These are phyloP conservation scores for Oxyura jamaicensis DNA, from an alignment of 2,113 vertebrate genomes.

Conservation along the genomic window DNA sequence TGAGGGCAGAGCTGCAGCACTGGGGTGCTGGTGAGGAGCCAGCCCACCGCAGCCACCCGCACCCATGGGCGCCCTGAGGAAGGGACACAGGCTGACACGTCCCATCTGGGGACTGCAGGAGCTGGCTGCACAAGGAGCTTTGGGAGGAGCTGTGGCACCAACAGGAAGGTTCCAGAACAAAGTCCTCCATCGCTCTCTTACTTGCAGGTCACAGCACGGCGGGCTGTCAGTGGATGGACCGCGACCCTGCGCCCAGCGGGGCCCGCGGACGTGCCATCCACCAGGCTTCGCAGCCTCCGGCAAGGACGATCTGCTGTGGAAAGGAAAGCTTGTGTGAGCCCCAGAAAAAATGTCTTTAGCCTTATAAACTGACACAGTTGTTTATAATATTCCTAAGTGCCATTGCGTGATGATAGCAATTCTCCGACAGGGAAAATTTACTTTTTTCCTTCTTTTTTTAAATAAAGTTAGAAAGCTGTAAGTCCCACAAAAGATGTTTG, in stretches of 20 bases:
- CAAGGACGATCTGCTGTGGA: background rate
- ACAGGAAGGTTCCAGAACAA: background rate
- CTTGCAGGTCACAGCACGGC: background rate
- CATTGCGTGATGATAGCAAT: slow-evolving; percentile 20
- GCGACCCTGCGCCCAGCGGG: no score
- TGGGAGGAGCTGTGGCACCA: background rate
- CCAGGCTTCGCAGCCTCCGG: no score
- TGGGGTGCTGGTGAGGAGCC: background rate
- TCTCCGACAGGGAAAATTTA: background rate
- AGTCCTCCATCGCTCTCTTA: background rate
- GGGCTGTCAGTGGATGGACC: background rate
- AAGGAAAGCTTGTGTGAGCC: background rate
- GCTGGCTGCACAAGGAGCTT: rapidly evolving
- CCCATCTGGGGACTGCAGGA: no score
- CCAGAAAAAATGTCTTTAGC: background rate
- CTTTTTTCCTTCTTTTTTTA: background rate
- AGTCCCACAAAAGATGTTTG: background rate
- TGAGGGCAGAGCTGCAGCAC: background rate
- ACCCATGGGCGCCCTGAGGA: no score
- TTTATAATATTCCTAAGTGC: slow-evolving; percentile 69
- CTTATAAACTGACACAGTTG: slow-evolving; percentile 36
- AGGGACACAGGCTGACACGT: no score
- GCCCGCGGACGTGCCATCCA: no score
- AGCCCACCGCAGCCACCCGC: rapidly evolving
- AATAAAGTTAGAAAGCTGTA: background rate